Conservation (phyloP, 2,113 vertebrate species). For the Dasypus novemcinctus region DNA sequence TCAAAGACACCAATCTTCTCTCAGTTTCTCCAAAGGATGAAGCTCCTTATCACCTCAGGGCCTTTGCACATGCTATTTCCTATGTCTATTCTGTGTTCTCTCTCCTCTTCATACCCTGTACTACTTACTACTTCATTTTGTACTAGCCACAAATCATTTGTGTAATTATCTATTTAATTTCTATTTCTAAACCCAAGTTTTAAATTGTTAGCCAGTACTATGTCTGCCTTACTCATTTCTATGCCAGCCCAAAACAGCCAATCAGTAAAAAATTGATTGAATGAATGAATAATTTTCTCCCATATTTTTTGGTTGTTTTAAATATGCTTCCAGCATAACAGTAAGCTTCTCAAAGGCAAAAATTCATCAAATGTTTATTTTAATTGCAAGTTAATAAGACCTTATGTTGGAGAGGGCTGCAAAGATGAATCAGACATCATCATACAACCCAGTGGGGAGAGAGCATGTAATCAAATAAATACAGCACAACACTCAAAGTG, state of each 20-base stretch:
- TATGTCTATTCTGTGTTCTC: background rate
- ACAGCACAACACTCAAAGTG: background rate
- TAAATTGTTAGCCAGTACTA: background rate
- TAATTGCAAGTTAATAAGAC: background rate
- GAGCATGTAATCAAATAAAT: background rate
- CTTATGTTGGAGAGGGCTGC: background rate
- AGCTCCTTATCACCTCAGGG: background rate
- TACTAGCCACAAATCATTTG: background rate
- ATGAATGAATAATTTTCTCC: background rate
- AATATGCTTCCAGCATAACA: background rate
- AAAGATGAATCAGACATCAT: background rate
- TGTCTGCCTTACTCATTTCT: background rate
- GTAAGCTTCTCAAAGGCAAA: background rate
- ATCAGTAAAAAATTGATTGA: constrained; percentile 20
- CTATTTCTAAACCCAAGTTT: background rate
- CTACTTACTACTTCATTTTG: background rate
- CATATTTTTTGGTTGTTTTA: background rate
- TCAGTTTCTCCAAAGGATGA: background rate
- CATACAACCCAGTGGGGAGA: background rate
- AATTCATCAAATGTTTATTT: background rate
- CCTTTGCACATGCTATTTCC: background rate
- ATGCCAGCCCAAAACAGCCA: background rate
- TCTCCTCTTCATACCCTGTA: background rate
- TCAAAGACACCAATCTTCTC: background rate
- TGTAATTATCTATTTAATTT: background rate